Evolutionary conservation across 2,113 vertebrate species (phyloP).

Genomic region (Callopanchax toddi): DNA sequence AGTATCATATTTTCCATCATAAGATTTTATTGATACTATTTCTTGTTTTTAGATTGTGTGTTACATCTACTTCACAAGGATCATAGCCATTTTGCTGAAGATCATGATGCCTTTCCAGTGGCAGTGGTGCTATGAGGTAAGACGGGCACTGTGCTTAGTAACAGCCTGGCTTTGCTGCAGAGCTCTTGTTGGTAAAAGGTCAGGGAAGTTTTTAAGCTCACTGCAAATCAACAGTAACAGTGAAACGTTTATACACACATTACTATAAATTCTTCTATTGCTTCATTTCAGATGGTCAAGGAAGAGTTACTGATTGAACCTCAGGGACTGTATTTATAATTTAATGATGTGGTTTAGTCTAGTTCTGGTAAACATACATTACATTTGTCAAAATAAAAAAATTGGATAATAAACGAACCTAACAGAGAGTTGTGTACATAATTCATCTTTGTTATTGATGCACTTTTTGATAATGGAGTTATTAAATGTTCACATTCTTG

Average conservation of each 20-base stretch:
- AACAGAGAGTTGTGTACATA: too few species aligned
- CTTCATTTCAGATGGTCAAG: neutral
- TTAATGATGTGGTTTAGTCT: neutral
- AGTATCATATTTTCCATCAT: too few species aligned
- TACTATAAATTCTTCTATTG: neutral
- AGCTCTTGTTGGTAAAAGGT: neutral
- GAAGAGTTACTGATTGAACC: neutral
- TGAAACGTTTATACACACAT: too few species aligned
- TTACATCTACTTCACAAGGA: conserved; percentile 87
- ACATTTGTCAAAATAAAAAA: neutral
- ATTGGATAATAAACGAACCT: neutral
- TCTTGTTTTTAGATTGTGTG: conserved; percentile 81
- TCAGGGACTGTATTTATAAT: neutral
- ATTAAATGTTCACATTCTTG: too few species aligned
- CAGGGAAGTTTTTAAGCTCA: too few species aligned
- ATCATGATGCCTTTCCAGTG: conserved; percentile 87
- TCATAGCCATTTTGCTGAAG: conserved; percentile 86
- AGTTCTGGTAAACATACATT: neutral
- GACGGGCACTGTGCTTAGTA: too few species aligned
- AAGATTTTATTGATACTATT: too few species aligned
- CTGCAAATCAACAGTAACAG: too few species aligned
- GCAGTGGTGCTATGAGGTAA: conserved; percentile 89
- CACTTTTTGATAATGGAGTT: neutral
- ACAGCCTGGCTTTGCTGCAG: conserved; percentile 10
- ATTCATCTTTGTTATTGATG: too few species aligned